These are phyloP conservation scores for Geophilus truncorum DNA, from an alignment of 2,888 invertebrate genomes.

Conservation along the genomic window DNA sequence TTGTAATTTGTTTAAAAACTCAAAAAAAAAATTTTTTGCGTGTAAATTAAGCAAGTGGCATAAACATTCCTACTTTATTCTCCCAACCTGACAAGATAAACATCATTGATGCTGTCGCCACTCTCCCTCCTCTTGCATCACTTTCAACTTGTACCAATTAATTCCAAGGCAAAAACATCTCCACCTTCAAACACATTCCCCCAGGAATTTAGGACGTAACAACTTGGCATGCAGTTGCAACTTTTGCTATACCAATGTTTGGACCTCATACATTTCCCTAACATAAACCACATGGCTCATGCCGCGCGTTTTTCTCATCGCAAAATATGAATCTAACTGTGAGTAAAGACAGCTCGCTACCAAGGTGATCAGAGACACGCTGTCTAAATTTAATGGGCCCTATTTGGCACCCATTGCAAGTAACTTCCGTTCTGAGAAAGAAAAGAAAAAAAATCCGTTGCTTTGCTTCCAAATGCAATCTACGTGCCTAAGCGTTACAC, in stretches of 20 bases:
- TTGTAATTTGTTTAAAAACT: not conserved
- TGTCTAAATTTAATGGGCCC: not conserved
- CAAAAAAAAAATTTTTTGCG: not conserved
- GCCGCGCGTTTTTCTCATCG: constrained; percentile 8
- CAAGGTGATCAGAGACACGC: not conserved
- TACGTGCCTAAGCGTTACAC: constrained; percentile 5
- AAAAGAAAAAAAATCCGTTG: not conserved
- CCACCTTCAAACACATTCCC: not conserved
- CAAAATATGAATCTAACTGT: constrained; percentile 13
- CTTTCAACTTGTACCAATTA: constrained; percentile 6
- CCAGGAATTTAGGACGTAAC: not conserved
- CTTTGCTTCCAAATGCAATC: not conserved
- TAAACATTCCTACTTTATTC: constrained; percentile 9
- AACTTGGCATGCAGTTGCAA: constrained; percentile 10
- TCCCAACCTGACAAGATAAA: not conserved
- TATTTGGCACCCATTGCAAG: constrained; percentile 1
- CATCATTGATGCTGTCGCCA: constrained; percentile 1
- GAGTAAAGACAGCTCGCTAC: not conserved
- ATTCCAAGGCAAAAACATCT: not conserved
- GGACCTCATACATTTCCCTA: not conserved
- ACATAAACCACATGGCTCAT: constrained; percentile 6
- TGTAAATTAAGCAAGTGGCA: not conserved
- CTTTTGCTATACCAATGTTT: not conserved
- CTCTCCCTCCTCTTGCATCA: not conserved
- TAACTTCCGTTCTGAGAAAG: not conserved